Evolutionary conservation across 2,113 vertebrate species (phyloP).

Genomic region (Lota lota): DNA sequence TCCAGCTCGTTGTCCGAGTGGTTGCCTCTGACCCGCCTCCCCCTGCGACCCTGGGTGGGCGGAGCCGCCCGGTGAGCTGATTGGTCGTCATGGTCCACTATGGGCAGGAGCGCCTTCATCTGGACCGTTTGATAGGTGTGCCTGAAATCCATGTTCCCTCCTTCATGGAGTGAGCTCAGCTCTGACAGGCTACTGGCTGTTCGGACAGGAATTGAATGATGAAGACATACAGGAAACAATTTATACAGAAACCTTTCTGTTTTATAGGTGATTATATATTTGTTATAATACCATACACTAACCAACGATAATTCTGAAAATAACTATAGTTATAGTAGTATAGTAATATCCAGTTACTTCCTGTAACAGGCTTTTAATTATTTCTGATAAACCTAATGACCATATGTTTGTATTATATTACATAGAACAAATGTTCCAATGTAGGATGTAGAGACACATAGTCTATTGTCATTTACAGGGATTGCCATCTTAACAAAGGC

Average conservation of each 20-base stretch:
- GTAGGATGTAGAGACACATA: too few relatives aligned
- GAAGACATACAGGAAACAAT: neutral
- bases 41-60: conserved; percentile 61
- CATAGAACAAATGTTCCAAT: too few relatives aligned
- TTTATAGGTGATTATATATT: neutral
- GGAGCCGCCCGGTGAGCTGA: conserved; percentile 73
- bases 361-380: too few relatives aligned
- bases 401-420: too few relatives aligned
- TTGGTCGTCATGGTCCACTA: conserved; percentile 77
- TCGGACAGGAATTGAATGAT: conserved; percentile 25
- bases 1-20: conserved; percentile 65
- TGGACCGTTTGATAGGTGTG: conserved; percentile 85
- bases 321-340: too few relatives aligned
- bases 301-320: too few relatives aligned
- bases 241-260: neutral
- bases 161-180: conserved; percentile 93
- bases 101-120: conserved; percentile 83
- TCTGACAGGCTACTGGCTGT: conserved; percentile 92
- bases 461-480: too few relatives aligned
- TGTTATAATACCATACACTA: too few relatives aligned
- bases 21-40: conserved; percentile 61
- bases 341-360: too few relatives aligned
- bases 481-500: too few relatives aligned
- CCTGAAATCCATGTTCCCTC: conserved; percentile 79
- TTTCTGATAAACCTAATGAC: too few relatives aligned